phyloP scores from a whole-genome alignment of 2,888 invertebrate genomes.

The Anthophora plumipes region DNA sequence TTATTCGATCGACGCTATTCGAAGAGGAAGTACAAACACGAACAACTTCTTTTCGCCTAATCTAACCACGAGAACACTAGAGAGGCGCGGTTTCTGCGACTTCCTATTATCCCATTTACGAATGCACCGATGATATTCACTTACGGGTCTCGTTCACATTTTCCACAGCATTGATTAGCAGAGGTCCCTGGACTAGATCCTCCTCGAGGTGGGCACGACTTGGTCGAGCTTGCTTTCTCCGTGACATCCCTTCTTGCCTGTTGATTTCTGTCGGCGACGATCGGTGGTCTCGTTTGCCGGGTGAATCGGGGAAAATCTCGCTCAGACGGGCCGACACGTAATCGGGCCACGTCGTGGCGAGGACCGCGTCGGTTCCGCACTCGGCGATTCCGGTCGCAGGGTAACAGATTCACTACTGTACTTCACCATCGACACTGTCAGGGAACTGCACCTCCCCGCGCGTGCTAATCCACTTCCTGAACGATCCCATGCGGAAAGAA shows the following conservation, averaged over 20 bases:
- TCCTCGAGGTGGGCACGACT: conserved; percentile 84
- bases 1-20: background rate
- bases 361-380: conserved; percentile 48
- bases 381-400: conserved; percentile 42
- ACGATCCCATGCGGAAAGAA: conserved; percentile 73
- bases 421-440: conserved; percentile 72
- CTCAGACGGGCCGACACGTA: conserved; percentile 48
- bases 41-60: conserved; percentile 9
- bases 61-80: conserved; percentile 21
- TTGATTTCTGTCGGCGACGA: conserved; percentile 43
- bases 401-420: conserved; percentile 52
- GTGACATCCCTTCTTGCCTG: conserved; percentile 81
- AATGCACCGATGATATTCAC: conserved; percentile 60
- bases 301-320: conserved; percentile 2
- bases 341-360: conserved; percentile 47
- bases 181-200: conserved; percentile 81
- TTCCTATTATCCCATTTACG: background rate
- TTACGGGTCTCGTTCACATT: conserved; percentile 79
- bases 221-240: conserved; percentile 84
- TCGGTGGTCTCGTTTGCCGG: conserved; percentile 20
- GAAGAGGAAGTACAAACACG: conserved; percentile 1
- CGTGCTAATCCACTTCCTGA: conserved; percentile 76
- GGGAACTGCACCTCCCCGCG: conserved; percentile 76
- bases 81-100: background rate
- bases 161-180: conserved; percentile 79